Conservation (phyloP, 2,888 invertebrate species). For the Andrena fulva region DNA sequence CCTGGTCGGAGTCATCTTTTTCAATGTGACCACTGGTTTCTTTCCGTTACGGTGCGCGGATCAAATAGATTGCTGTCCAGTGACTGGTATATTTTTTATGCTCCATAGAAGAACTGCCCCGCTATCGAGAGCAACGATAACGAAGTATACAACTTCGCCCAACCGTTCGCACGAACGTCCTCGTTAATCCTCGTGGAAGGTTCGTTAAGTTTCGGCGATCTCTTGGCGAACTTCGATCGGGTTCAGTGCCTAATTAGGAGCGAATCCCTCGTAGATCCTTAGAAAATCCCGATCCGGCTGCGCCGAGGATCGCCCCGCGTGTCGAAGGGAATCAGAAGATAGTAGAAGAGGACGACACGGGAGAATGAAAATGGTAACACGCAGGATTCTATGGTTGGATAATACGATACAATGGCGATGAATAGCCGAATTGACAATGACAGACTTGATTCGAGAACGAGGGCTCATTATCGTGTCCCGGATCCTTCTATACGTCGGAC, state of each 20-base stretch:
- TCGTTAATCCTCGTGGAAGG: neutral
- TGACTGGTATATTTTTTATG: constrained; percentile 67
- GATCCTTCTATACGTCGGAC: constrained; percentile 52
- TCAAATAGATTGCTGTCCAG: constrained; percentile 61
- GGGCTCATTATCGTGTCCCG: constrained; percentile 77
- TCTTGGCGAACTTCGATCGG: neutral
- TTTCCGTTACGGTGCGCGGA: constrained; percentile 38
- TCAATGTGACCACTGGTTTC: constrained; percentile 40
- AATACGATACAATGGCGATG: constrained; percentile 76
- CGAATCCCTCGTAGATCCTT: neutral
- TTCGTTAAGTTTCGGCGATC: neutral
- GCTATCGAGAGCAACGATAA: neutral
- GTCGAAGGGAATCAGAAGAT: constrained; percentile 24
- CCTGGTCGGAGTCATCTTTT: constrained; percentile 18
- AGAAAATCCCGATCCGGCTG: constrained; percentile 67
- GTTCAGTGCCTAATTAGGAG: constrained; percentile 11
- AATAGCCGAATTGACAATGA: constrained; percentile 78
- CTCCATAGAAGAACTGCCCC: constrained; percentile 16
- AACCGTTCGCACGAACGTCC: neutral
- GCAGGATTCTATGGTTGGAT: constrained; percentile 60
- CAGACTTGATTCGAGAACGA: constrained; percentile 80
- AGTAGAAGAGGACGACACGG: constrained; percentile 38
- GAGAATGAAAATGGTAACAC: constrained; percentile 51
- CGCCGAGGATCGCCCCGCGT: constrained; percentile 24
- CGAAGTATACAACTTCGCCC: neutral